A percentile compares a stretch with the other conserved stretches of the same genome.
phyloP scores from a whole-genome alignment of 2,797 vertebrate species.

The Falco rusticolus region DNA sequence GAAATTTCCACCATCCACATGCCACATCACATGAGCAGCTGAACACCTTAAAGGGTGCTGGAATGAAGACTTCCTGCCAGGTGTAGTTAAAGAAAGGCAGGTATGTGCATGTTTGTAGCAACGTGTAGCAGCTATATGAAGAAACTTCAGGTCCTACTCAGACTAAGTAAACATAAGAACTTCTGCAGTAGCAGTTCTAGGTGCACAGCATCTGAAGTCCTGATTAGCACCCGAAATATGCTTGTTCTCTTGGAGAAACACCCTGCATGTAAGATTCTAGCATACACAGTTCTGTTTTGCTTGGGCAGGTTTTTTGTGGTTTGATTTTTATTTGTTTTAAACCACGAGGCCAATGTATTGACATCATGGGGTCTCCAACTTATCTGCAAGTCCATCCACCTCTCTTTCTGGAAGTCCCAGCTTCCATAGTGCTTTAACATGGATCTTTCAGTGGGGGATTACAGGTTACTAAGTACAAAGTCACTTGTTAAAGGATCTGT shows the following conservation, averaged over 20 bases:
- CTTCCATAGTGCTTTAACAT: neutral
- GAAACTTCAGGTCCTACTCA: neutral
- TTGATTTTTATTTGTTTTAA: neutral
- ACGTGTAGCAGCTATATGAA: neutral
- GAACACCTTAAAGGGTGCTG: neutral
- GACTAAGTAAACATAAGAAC: neutral
- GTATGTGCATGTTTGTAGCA: neutral
- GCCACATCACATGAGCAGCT: neutral
- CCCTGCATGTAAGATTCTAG: neutral
- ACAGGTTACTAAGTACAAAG: neutral
- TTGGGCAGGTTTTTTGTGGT: neutral
- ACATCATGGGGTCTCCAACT: neutral
- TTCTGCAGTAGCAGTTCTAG: neutral
- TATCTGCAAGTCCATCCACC: neutral
- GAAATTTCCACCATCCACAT: neutral
- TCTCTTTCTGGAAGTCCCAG: neutral
- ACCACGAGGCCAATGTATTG: fast-evolving
- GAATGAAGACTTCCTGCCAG: neutral
- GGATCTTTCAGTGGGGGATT: neutral
- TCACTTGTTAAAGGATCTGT: neutral
- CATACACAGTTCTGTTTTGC: neutral
- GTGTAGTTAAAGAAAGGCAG: neutral
- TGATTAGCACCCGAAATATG: neutral
- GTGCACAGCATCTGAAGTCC: neutral
- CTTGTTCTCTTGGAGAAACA: neutral